phyloP scores from a whole-genome alignment of 2,888 invertebrate species.

The Hymenopus coronatus region DNA sequence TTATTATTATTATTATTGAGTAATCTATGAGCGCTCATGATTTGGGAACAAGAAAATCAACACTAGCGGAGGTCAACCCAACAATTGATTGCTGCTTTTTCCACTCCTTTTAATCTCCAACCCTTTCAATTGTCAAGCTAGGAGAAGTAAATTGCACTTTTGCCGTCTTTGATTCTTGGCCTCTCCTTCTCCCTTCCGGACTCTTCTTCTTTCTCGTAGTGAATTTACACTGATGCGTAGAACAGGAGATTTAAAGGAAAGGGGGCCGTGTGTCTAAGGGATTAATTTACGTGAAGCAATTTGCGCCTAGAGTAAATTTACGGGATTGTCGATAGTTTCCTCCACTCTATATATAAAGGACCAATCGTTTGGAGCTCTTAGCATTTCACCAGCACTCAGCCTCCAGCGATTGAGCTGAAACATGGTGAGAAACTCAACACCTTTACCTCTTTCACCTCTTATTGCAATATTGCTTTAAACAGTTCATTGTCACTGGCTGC shows the following conservation, averaged over 20 bases:
- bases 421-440: constrained; percentile 16
- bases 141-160: neutral
- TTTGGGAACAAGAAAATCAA: no score
- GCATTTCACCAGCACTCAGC: neutral
- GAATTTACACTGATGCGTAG: neutral
- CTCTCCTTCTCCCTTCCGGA: neutral
- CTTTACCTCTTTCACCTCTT: neutral
- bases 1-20: no score
- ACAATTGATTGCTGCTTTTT: neutral
- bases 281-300: constrained; percentile 18
- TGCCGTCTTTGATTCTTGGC: neutral
- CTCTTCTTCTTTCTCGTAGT: neutral
- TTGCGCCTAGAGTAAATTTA: constrained; percentile 12
- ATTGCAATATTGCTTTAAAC: no score
- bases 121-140: neutral
- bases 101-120: neutral
- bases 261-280: neutral
- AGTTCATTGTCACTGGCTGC: no score
- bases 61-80: neutral
- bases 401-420: constrained; percentile 2
- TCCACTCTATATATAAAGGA: constrained; percentile 3
- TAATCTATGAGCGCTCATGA: no score
- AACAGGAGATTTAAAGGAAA: constrained; percentile 9
- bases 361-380: neutral
- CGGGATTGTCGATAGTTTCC: constrained; percentile 3